These are phyloP conservation scores for Phylloscopus collybita DNA, from an alignment of 2,797 vertebrate genomes.

Conservation along the genomic window DNA sequence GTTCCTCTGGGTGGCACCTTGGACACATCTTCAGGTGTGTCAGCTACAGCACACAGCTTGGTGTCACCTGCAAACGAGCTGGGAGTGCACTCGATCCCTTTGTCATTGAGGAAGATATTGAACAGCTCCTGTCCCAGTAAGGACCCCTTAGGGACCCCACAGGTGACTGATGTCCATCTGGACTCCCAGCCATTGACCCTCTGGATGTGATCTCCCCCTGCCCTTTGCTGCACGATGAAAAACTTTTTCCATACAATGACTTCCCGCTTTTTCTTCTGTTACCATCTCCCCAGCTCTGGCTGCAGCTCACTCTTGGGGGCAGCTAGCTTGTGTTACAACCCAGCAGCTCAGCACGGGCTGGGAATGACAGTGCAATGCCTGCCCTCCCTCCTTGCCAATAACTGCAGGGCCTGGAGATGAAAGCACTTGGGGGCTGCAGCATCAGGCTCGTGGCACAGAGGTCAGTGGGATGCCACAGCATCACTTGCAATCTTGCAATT, in stretches of 20 bases:
- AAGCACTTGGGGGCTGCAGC: rapidly evolving
- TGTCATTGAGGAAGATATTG: neutral
- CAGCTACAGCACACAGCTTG: neutral
- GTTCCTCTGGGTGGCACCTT: neutral
- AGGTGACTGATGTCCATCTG: neutral
- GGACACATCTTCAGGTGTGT: neutral
- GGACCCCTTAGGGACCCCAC: neutral
- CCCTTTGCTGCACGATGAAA: neutral
- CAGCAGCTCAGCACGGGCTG: neutral
- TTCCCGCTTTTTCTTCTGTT: neutral
- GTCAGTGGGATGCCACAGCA: neutral
- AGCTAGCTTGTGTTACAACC: neutral
- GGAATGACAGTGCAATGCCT: neutral
- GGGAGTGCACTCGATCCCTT: neutral
- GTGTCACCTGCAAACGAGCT: neutral
- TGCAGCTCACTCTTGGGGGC: neutral
- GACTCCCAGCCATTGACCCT: neutral
- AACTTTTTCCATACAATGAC: neutral
- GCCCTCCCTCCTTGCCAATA: neutral
- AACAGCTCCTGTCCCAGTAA: neutral
- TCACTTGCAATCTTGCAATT: neutral
- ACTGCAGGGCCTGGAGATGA: neutral
- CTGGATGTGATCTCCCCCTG: neutral
- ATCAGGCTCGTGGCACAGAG: neutral
- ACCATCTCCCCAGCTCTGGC: neutral